Evolutionary conservation across 64 coral and sea anemone genomes (phyloP).

Genomic region (Stichodactyla mertensii): DNA sequence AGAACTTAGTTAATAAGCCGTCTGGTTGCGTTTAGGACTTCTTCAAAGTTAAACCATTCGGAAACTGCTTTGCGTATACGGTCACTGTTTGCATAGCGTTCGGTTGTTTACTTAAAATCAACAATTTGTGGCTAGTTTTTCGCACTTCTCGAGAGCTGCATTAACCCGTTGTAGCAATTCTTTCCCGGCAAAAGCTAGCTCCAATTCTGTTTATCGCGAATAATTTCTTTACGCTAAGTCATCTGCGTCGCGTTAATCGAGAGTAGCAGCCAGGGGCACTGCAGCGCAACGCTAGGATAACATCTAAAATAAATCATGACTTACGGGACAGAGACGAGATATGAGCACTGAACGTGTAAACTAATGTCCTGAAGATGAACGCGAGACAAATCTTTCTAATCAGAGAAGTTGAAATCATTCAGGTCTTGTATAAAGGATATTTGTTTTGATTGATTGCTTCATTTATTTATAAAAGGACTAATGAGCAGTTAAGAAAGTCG

Average conservation of each 20-base stretch:
- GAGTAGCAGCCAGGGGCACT: neutral
- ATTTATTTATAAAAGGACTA: conserved; percentile 19
- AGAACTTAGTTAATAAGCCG: neutral
- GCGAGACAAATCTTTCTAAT: conserved; percentile 10
- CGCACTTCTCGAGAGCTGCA: neutral
- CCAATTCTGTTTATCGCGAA: neutral
- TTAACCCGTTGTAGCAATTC: neutral
- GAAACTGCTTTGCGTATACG: neutral
- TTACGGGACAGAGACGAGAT: conserved; percentile 16
- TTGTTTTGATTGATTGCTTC: conserved; percentile 29
- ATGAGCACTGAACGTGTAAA: neutral
- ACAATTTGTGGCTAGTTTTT: neutral
- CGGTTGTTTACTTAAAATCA: neutral
- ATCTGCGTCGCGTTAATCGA: neutral
- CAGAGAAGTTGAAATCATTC: neutral
- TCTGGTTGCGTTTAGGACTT: neutral
- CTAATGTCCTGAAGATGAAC: conserved; percentile 18
- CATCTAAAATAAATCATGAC: conserved; percentile 29
- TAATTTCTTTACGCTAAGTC: neutral
- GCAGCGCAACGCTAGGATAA: conserved; percentile 10
- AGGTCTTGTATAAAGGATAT: conserved; percentile 6
- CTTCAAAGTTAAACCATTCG: neutral
- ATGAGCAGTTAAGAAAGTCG: conserved; percentile 15
- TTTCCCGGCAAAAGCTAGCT: neutral
- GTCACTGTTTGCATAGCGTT: neutral